Percentiles rank a stretch among this genome's conserved stretches.
Evolutionary conservation across 64 coral and sea anemone species (phyloP).

Genomic region (Actinia equina): DNA sequence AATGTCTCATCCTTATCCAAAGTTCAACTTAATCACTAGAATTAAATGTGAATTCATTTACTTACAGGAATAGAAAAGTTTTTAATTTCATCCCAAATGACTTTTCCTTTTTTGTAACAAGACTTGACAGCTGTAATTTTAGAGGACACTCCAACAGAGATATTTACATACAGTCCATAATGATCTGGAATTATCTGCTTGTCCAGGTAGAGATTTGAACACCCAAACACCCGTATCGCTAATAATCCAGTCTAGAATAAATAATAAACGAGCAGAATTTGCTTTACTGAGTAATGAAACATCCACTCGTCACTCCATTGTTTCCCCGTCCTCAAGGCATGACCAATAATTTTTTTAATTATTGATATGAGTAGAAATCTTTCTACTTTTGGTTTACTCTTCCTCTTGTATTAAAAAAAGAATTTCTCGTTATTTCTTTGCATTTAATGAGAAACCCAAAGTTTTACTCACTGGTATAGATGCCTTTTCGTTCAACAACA

Average conservation of each 20-base stretch:
- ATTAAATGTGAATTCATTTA: background rate
- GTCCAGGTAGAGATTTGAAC: conserved; percentile 67
- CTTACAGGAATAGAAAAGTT: conserved; percentile 79
- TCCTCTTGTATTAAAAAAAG: background rate
- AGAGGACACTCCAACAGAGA: conserved; percentile 51
- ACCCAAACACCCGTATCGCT: conserved; percentile 76
- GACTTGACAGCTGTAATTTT: conserved; percentile 78
- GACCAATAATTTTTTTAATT: too few relatives aligned
- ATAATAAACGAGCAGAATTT: background rate
- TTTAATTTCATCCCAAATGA: conserved; percentile 80
- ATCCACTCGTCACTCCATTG: background rate
- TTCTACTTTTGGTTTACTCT: background rate
- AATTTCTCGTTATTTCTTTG: background rate
- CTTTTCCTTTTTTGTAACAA: conserved; percentile 67
- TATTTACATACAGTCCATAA: conserved; percentile 70
- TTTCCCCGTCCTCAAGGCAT: background rate
- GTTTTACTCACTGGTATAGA: conserved; percentile 51
- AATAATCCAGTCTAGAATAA: conserved; percentile 63
- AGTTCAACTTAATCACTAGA: too few relatives aligned
- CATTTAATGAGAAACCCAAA: too few relatives aligned
- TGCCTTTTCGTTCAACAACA: conserved; percentile 65
- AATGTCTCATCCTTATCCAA: too few relatives aligned
- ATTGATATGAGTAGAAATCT: background rate
- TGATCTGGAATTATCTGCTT: conserved; percentile 70
- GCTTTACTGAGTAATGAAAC: background rate